These are phyloP conservation scores for Adoxophyes honmai DNA, from an alignment of 1,140 invertebrate species.

Conservation along the genomic window DNA sequence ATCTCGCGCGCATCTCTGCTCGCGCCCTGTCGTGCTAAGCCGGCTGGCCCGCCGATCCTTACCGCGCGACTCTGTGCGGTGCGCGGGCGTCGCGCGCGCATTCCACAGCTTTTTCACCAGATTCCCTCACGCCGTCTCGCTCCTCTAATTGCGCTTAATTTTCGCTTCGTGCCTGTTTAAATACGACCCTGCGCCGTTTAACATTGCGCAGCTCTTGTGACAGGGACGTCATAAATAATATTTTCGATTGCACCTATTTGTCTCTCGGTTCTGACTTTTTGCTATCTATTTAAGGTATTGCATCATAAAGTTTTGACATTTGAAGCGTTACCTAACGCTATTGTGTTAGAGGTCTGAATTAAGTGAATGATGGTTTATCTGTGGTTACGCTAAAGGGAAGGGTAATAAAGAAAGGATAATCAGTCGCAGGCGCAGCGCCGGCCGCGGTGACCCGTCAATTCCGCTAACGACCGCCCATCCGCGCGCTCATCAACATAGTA, in stretches of 20 bases:
- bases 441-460: constrained; percentile 6
- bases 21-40: no score
- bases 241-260: no score
- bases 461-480: constrained; percentile 17
- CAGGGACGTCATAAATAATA: background rate
- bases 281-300: constrained; percentile 32
- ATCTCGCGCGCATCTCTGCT: no score
- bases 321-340: constrained; percentile 8
- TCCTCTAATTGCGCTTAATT: constrained; percentile 63
- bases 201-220: constrained; percentile 23
- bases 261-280: constrained; percentile 13
- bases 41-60: no score
- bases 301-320: constrained; percentile 6
- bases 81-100: constrained; percentile 39
- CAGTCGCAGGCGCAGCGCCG: background rate
- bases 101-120: constrained; percentile 55
- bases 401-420: constrained; percentile 8
- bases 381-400: background rate
- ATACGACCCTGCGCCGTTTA: constrained; percentile 36
- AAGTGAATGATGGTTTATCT: constrained; percentile 11
- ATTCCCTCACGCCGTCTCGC: constrained; percentile 52
- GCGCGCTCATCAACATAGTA: constrained; percentile 28
- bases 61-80: background rate
- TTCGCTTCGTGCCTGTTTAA: constrained; percentile 60
- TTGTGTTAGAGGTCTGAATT: background rate